These are phyloP conservation scores for Pantelozetes paolii DNA, from an alignment of 2,888 invertebrate genomes.

Conservation along the genomic window DNA sequence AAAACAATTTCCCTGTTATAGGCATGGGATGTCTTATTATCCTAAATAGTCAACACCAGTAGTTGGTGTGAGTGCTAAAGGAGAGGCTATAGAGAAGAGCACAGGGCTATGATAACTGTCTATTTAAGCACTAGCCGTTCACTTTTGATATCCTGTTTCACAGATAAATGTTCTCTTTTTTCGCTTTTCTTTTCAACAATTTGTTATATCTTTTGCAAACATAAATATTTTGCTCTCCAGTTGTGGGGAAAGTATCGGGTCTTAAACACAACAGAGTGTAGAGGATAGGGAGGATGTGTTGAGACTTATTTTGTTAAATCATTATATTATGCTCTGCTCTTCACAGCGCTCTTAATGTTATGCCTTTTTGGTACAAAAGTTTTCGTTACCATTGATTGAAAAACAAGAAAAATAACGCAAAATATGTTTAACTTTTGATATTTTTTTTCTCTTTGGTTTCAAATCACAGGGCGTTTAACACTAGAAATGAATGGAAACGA, in stretches of 20 bases:
- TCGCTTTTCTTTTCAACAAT: not conserved
- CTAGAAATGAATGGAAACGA: slow-evolving; percentile 21
- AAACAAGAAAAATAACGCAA: not conserved
- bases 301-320: slow-evolving; percentile 23
- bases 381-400: not conserved
- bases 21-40: slow-evolving; percentile 14
- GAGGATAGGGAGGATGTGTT: slow-evolving; percentile 25
- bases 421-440: not conserved
- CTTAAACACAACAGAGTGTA: slow-evolving; percentile 8
- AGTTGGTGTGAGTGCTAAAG: not conserved
- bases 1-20: slow-evolving; percentile 1
- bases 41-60: not conserved
- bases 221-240: slow-evolving; percentile 32
- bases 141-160: slow-evolving; percentile 33
- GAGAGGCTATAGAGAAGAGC: not conserved
- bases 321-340: slow-evolving; percentile 12
- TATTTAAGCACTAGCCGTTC: slow-evolving; percentile 13
- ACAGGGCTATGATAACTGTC: slow-evolving; percentile 22
- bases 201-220: slow-evolving; percentile 35
- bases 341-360: slow-evolving; percentile 12
- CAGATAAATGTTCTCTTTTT: not conserved
- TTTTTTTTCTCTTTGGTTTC: no score
- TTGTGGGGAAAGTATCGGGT: slow-evolving; percentile 23
- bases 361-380: not conserved
- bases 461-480: slow-evolving; percentile 19